A percentile compares a stretch with the other conserved stretches of the same genome.
phyloP scores from a whole-genome alignment of 2,113 vertebrate species.

The Felis catus region F.catus_Fca126_mat1.0 CM031417.1:15092501-15093000 shows the following conservation, averaged over 20 bases:
- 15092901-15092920: neutral
- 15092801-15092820: neutral
- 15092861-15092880: slow-evolving; percentile 17
- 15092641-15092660: slow-evolving; percentile 39
- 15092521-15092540: slow-evolving; percentile 75
- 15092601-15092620: slow-evolving; percentile 53
- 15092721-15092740: slow-evolving; percentile 61
- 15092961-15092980: neutral
- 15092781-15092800: slow-evolving; percentile 44
- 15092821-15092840: neutral
- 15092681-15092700: slow-evolving; percentile 31
- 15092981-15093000: neutral
- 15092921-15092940: neutral
- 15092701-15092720: slow-evolving; percentile 43
- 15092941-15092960: neutral
- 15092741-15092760: slow-evolving; percentile 53
- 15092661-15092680: slow-evolving; percentile 65
- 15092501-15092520: slow-evolving; percentile 67
- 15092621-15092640: slow-evolving; percentile 58
- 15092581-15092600: slow-evolving; percentile 72
- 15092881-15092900: neutral
- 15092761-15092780: neutral
- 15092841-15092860: neutral
- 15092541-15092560: slow-evolving; percentile 79
- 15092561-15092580: slow-evolving; percentile 75